Evolutionary conservation across 1,140 invertebrate genomes (phyloP), one percentile per base, ranked within the genome.

Genomic region (Lucilia cuprina): DNA sequence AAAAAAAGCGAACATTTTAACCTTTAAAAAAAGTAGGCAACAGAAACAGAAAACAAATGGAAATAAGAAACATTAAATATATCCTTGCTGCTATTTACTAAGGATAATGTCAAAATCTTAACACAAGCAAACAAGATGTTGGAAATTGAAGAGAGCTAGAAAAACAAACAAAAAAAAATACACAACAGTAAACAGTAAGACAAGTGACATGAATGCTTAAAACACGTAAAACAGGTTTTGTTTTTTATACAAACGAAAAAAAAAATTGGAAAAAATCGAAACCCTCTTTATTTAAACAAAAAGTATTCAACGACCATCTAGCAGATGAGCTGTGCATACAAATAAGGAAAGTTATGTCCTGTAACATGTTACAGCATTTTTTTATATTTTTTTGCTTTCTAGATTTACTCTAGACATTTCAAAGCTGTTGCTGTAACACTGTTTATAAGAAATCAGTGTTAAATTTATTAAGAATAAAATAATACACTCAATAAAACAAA

Each of bases 401-500:
- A 30, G 25, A 30, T 30, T 30, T 30, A 30, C 25, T 78, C 41
- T 49, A 49, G n/a, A 80, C 14, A 80, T 19, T 49, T 25, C 19
- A 70, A 80, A 49, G n/a, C 77, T 80, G 77, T 80, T 80, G 77
- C 41, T 80, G 77, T 70, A 80, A 25, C 41, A 49, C 50, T 50
- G 17, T 1, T 17, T 77, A 77, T 49, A 21, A 80, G 41, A 80
- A 80, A 80, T 80, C 77, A 80, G 77, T 80, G 77, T 80, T 80
- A 80, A 80, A 80, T 80, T 80, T 80, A 80, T 80, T 21, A 21
- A 21, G 19, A 70, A 25, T 70, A 70, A 19, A 70, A 70, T 60
- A 60, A 70, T 70, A n/a, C 41, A 80, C 34, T 78, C 35, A 78
- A 80, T 80, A 80, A 80, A 80, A 21, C 34, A n/a, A 49, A 80